These are phyloP conservation scores for Cremastinae sp. DNA, from an alignment of 2,888 invertebrate species.

Conservation along the genomic window DNA sequence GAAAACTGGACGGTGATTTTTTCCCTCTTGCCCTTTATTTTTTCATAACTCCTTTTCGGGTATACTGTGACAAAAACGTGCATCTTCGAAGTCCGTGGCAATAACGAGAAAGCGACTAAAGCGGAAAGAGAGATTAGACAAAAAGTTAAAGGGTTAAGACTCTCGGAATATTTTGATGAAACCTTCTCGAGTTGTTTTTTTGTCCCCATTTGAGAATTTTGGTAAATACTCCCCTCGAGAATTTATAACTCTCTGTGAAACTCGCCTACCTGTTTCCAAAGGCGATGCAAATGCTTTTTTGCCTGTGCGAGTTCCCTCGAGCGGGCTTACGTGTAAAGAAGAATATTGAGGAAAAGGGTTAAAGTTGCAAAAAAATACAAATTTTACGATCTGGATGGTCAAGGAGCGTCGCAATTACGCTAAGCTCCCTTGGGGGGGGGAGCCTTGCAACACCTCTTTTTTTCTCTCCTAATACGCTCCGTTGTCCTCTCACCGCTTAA, in stretches of 20 bases:
- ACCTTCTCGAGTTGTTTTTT: slow-evolving; percentile 26
- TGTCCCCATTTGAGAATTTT: slow-evolving; percentile 1
- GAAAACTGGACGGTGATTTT: slow-evolving; percentile 22
- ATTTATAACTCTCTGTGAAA: slow-evolving; percentile 47
- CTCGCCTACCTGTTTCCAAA: slow-evolving; percentile 36
- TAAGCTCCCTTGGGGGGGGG: neutral
- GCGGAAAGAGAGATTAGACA: slow-evolving; percentile 41
- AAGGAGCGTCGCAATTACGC: too few species aligned
- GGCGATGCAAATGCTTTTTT: slow-evolving; percentile 28
- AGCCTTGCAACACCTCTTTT: neutral
- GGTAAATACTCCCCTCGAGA: neutral
- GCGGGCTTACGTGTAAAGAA: neutral
- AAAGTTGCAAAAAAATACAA: neutral
- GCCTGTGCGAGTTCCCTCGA: slow-evolving; percentile 4
- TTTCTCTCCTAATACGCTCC: too few species aligned
- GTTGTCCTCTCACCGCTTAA: too few species aligned
- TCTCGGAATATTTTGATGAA: slow-evolving; percentile 48
- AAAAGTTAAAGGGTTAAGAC: slow-evolving; percentile 40
- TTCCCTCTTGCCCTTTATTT: slow-evolving; percentile 7
- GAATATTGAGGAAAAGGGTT: too few species aligned
- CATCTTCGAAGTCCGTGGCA: neutral
- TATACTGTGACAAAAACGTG: slow-evolving; percentile 12
- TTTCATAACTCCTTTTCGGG: neutral
- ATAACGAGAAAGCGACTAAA: slow-evolving; percentile 21
- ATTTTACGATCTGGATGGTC: too few species aligned